Conservation (phyloP, 1,140 invertebrate species). For the Lucilia sericata region DNA sequence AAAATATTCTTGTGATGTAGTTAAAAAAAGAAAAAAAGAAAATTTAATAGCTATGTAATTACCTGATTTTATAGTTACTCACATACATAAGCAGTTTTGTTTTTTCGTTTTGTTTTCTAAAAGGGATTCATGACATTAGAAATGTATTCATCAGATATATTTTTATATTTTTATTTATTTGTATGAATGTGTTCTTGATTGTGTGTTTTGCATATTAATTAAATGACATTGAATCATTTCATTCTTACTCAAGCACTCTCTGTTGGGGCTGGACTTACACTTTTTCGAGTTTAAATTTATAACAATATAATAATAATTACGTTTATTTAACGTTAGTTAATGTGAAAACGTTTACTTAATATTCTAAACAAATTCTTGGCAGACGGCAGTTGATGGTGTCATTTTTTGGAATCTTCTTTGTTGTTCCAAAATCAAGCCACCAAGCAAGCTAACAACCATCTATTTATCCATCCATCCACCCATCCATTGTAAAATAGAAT, state of each 20-base stretch:
- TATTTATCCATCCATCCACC: no score
- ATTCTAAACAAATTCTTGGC: neutral
- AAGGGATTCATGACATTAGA: neutral
- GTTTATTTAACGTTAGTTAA: neutral
- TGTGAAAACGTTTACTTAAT: neutral
- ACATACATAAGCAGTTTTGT: neutral
- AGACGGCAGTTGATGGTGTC: neutral
- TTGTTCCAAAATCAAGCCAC: neutral
- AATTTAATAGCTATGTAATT: neutral
- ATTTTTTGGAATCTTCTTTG: neutral
- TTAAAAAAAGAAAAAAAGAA: neutral
- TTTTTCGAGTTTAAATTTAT: neutral
- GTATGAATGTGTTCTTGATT: conserved; percentile 3
- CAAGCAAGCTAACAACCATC: no score
- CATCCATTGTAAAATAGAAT: neutral
- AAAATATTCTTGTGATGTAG: neutral
- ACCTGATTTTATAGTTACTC: neutral
- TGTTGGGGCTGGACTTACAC: neutral
- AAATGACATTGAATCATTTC: conserved; percentile 18
- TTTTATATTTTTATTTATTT: neutral
- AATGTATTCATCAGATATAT: neutral
- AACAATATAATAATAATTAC: neutral
- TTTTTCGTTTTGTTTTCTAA: no score
- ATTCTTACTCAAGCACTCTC: neutral
- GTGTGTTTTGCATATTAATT: conserved; percentile 20